Base-by-base conservation (phyloP, 1,140 invertebrate genomes). In the Drosophila kohkoa region DNA sequence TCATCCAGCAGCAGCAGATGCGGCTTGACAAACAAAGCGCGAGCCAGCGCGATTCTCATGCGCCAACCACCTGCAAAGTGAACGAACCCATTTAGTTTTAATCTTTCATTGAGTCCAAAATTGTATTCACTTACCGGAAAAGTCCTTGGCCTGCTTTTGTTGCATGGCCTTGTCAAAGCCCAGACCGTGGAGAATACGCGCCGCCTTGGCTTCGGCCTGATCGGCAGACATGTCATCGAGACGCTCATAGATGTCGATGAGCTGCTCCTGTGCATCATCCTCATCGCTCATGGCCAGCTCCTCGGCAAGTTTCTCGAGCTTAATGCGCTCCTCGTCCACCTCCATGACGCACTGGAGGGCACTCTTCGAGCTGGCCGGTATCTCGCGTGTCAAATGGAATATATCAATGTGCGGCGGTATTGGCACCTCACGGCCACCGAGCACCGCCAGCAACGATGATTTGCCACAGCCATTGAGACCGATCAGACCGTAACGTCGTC, bases 21-120 rank as follows among this genome's bases (percentile, higher is more conserved):
- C 7, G 99, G 98, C 95, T 99, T 96, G 3, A 97, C 96, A 79
- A 97, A 98, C 11, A 98, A 92, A 8, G 97, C 97, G 93, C 98
- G 94, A n/a, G 99, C 99, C 28, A 99, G 93, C n/a, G 99, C 98
- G 85, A 99, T 99, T 83, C 99, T 94, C 99, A 99, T 99, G 64
- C 99, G 95, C 99, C 99, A 99, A 92, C 99, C 99, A 95, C 95
- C 87, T 90, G 10, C 20, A 25, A 25, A 38, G 41, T 4, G 6
- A 3, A 10, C 5, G 15, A 16, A 5, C 6, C 1, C 28, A 1
- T 11, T 41, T 5, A 41, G 35, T 3, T 8, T 0, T 0, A 7
- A 1, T 2, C 32, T 48, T 48, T 48, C 5, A 48, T 20, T 16
- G 32, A 43, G 4, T 16, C 10, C 16, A 5, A 10, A 32, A 32